phyloP scores from a whole-genome alignment of 1,140 invertebrate genomes.

The Helicoverpa zea region DNA sequence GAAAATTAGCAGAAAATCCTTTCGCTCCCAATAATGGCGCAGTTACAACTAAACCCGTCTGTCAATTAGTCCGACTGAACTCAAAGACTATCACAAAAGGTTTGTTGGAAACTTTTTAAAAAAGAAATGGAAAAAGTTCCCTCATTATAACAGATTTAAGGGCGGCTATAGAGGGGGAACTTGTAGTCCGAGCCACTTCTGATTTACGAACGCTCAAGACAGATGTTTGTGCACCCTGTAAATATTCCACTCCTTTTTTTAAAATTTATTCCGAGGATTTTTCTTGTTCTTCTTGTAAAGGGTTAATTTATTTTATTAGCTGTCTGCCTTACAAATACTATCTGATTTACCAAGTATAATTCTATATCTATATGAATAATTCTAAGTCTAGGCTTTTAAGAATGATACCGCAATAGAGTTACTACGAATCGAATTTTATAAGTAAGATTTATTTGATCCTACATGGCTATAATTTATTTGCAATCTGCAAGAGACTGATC shows the following conservation, averaged over 20 bases:
- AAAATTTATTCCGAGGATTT: constrained; percentile 11
- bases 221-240: constrained; percentile 37
- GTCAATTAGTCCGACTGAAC: constrained; percentile 65
- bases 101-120: constrained; percentile 63
- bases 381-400: too few relatives aligned
- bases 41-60: constrained; percentile 53
- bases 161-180: constrained; percentile 56
- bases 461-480: too few relatives aligned
- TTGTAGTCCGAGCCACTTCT: constrained; percentile 56
- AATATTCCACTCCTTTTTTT: constrained; percentile 19
- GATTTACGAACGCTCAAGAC: constrained; percentile 44
- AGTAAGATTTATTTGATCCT: too few relatives aligned
- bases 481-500: too few relatives aligned
- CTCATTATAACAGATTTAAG: constrained; percentile 79
- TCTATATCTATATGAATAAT: too few relatives aligned
- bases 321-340: too few relatives aligned
- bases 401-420: too few relatives aligned
- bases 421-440: too few relatives aligned
- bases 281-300: constrained; percentile 10
- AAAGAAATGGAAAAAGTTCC: constrained; percentile 79
- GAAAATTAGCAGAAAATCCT: constrained; percentile 48
- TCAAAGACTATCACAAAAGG: constrained; percentile 67
- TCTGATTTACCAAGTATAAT: too few relatives aligned
- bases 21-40: constrained; percentile 11
- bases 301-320: background rate